Evolutionary conservation across 2,113 vertebrate species (phyloP), one percentile per base, ranked within the genome.

Genomic region (Perognathus longimembris): DNA sequence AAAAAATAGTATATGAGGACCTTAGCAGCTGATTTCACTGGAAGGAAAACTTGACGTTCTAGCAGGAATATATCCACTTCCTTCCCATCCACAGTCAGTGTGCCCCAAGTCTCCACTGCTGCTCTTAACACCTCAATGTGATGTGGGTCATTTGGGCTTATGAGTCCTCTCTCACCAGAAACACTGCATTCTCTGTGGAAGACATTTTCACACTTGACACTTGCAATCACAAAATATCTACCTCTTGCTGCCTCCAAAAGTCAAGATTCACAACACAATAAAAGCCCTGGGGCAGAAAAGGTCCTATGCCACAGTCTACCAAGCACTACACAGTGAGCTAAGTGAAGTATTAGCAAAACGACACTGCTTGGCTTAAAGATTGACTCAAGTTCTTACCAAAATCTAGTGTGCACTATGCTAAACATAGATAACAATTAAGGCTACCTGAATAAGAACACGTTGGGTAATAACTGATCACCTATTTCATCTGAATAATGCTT

Each of bases 401-500:
- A 42, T 69, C 22, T 15, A 77, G 87, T 1, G 69, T 61, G 75
- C 11, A 28, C 0, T 2, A 64, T 42, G 63, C 64, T 77, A 89
- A 94, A 89, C 42, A 75, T 59, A 11, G 90, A 54, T n/a, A 90
- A 32, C 89, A 95, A n/a, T 82, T 9, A 77, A 28, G 92, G n/a
- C 10, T 7, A 59, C 70, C 59, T 80, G 75, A 82, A 26, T 76
- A 28, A 80, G 45, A 87, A 59, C 1, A 90, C 30, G 75, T 80
- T 93, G 85, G 86, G 11, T 12, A 89, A 77, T 89, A 84, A 64
- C 20, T 90, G 61, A 88, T 34, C 71, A 92, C 81, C 6, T 45
- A 8, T 61, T 74, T 7, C 32, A 64, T 94, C 5, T 79, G 12
- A 75, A 80, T 94, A 9, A 50, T 80, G 22, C 93, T 89, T 83